A percentile compares a stretch with the other conserved stretches of the same genome.
phyloP scores from a whole-genome alignment of 1,140 invertebrate species.

The Drosophila malerkotliana region DNA sequence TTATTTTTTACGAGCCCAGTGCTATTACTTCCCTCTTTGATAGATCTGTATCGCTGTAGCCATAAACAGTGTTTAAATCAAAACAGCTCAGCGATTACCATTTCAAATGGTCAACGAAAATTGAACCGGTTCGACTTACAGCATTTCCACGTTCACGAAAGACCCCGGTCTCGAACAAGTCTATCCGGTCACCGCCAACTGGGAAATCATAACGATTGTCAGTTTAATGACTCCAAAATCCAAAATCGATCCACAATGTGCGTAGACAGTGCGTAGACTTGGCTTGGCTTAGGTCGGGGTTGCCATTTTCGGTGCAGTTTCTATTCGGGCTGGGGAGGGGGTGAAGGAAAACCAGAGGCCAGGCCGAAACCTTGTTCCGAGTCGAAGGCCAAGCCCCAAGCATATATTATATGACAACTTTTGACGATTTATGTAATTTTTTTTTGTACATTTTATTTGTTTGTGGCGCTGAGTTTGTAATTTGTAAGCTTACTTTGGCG shows the following conservation, averaged over 20 bases:
- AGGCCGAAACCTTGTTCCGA: slow-evolving; percentile 45
- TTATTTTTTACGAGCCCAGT: neutral
- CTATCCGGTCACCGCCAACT: slow-evolving; percentile 49
- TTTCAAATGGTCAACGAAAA: slow-evolving; percentile 37
- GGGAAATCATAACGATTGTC: slow-evolving; percentile 64
- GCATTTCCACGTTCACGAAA: slow-evolving; percentile 31
- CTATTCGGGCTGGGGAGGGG: neutral
- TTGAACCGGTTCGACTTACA: slow-evolving; percentile 44
- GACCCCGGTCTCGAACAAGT: slow-evolving; percentile 30
- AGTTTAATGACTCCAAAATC: slow-evolving; percentile 58
- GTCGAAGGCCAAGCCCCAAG: slow-evolving; percentile 50
- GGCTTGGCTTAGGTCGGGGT: slow-evolving; percentile 28
- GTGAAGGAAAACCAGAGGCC: slow-evolving; percentile 15
- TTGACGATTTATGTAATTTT: slow-evolving; percentile 53
- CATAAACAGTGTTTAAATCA: slow-evolving; percentile 39
- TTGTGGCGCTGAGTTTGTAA: slow-evolving; percentile 24
- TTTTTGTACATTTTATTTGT: slow-evolving; percentile 27
- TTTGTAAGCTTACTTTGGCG: slow-evolving; percentile 40
- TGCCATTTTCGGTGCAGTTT: slow-evolving; percentile 57
- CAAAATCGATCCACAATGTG: slow-evolving; percentile 53
- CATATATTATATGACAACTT: slow-evolving; percentile 51
- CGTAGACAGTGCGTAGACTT: slow-evolving; percentile 57
- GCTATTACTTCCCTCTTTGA: slow-evolving; percentile 39
- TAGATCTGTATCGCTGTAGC: slow-evolving; percentile 32
- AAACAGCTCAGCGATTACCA: slow-evolving; percentile 46